These are phyloP conservation scores for Ailuropoda melanoleuca DNA, from an alignment of 2,113 vertebrate genomes.

Conservation along the genomic window DNA sequence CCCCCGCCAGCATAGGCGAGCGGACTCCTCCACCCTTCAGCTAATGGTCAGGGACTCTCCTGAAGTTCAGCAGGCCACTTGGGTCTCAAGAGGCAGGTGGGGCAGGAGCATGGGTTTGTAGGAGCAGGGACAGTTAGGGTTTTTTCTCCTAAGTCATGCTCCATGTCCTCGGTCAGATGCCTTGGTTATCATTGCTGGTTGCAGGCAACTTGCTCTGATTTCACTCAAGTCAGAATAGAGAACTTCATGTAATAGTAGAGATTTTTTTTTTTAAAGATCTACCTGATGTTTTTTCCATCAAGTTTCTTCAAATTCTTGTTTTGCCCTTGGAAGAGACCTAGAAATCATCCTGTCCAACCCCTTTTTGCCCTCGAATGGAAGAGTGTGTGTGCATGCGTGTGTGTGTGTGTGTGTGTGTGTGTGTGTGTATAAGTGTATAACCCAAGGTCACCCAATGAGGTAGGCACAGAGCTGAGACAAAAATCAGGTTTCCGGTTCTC, in stretches of 20 bases:
- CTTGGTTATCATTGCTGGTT: neutral
- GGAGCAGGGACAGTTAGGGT: neutral
- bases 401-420: neutral
- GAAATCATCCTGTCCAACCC: neutral
- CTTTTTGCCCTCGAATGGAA: neutral
- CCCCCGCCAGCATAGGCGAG: neutral
- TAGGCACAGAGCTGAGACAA: slow-evolving; percentile 16
- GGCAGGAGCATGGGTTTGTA: neutral
- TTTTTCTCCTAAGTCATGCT: slow-evolving; percentile 52
- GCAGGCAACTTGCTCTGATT: neutral
- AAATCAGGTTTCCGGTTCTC: slow-evolving; percentile 4
- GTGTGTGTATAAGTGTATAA: neutral
- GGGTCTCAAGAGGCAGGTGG: neutral
- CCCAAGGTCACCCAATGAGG: slow-evolving; percentile 65
- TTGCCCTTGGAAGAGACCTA: slow-evolving; percentile 12
- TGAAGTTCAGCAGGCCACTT: slow-evolving; percentile 11
- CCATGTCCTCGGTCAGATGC: neutral
- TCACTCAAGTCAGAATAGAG: neutral
- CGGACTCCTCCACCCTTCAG: neutral
- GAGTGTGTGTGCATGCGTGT: neutral
- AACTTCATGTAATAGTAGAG: neutral
- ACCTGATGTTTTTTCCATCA: neutral
- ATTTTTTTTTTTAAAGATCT: neutral
- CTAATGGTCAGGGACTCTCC: neutral
- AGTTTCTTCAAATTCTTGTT: neutral